Percentiles rank a stretch among this genome's conserved stretches.
phyloP scores from a whole-genome alignment of 2,888 invertebrate species.

The Tenthredo scrophulariae region DNA sequence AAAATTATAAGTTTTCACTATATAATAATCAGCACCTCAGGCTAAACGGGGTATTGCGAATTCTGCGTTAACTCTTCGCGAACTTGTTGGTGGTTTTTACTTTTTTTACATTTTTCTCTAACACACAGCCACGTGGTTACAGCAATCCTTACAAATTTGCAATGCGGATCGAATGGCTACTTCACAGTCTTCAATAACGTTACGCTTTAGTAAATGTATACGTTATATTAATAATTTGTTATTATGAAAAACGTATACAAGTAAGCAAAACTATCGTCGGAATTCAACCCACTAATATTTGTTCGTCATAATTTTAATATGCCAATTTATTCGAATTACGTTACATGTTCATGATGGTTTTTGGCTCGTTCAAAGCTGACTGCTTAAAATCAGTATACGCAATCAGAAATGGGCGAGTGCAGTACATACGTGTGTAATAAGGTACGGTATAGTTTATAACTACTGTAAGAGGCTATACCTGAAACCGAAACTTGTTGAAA shows the following conservation, averaged over 20 bases:
- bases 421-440: not conserved
- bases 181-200: not conserved
- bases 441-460: not conserved
- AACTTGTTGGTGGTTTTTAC: not conserved
- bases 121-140: not conserved
- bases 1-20: conserved; percentile 5
- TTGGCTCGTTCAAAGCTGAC: not conserved
- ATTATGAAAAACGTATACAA: not conserved
- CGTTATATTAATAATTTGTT: not conserved
- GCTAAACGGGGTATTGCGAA: not conserved
- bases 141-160: not conserved
- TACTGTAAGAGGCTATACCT: not conserved
- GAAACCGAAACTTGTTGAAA: conserved; percentile 44
- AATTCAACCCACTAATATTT: not conserved
- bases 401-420: not conserved
- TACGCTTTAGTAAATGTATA: not conserved
- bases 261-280: not conserved
- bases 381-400: not conserved
- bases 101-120: not conserved
- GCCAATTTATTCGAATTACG: not conserved
- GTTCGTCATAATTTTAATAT: not conserved
- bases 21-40: not conserved
- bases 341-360: not conserved
- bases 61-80: not conserved
- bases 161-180: not conserved